Evolutionary conservation across 2,888 invertebrate genomes (phyloP).

Genomic region (Octonoba sinensis): DNA sequence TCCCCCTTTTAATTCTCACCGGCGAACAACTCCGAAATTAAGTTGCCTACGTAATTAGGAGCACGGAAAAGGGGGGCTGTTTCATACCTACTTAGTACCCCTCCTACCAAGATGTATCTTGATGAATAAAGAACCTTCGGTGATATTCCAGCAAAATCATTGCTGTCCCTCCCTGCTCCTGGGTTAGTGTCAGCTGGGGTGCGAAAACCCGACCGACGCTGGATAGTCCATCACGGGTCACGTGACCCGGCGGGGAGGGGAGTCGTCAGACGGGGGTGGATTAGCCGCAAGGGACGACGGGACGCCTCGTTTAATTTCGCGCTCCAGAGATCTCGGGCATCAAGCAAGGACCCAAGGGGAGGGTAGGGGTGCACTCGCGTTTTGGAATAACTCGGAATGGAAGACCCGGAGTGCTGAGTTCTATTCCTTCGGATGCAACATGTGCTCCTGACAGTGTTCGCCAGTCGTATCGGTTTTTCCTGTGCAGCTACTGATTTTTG

Average conservation of each 20-base stretch:
- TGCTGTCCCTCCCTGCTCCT: not conserved
- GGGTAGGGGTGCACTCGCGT: constrained; percentile 9
- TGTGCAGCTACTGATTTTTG: too few species aligned
- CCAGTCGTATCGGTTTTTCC: not conserved
- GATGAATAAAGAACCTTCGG: not conserved
- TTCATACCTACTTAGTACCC: not conserved
- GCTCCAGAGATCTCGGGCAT: constrained; percentile 45
- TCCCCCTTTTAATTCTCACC: not conserved
- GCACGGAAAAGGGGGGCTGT: not conserved
- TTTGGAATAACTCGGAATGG: constrained; percentile 7
- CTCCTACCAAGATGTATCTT: not conserved
- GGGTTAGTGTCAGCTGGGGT: constrained; percentile 39
- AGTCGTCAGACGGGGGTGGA: constrained; percentile 16
- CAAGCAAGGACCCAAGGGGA: constrained; percentile 40
- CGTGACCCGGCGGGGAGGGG: constrained; percentile 31
- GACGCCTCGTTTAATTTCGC: constrained; percentile 65
- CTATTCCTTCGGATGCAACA: constrained; percentile 44
- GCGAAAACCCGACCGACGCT: constrained; percentile 27
- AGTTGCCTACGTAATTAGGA: constrained; percentile 3
- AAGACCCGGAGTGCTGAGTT: not conserved
- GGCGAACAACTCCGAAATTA: constrained; percentile 2
- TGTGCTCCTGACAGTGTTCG: constrained; percentile 35
- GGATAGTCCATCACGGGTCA: constrained; percentile 57
- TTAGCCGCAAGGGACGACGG: constrained; percentile 57
- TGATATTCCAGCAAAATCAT: constrained; percentile 15